Evolutionary conservation across 2,888 invertebrate genomes (phyloP), one percentile per base, ranked within the genome.

Genomic region (Sesia apiformis): DNA sequence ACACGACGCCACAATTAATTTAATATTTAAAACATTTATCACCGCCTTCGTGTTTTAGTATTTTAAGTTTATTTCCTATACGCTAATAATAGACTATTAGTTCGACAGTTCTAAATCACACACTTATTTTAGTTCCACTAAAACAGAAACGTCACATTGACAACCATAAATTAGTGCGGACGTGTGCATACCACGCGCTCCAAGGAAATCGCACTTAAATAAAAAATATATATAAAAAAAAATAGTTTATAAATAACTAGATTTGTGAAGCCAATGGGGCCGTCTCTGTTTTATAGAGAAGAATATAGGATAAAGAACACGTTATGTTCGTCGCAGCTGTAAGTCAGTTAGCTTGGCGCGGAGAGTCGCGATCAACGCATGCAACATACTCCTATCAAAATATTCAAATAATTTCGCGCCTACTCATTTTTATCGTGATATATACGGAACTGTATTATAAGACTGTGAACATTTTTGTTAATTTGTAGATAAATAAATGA

Each of bases 231-330:
- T 38, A 52, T 49, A 54, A 43, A 23, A 52, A n/a, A 55, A 40
- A 49, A 4, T 40, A 62, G 67, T 67, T 64, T 84, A 84, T 79
- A 82, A 84, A 85, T 86, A 87, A 75, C 72, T 74, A 75, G 70
- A 80, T 81, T 80, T 7, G 80, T 81, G 70, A 79, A 80, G 70
- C 79, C 61, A 56, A 76, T 67, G 66, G 66, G 69, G 70, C 65
- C 68, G 68, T 63, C 57, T 69, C 69, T 76, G 72, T 76, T 78
- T 76, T 79, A 76, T 76, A 74, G 76, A 68, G 66, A 70, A 74
- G 72, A 23, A 72, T 72, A 78, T 76, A 75, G 73, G 70, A 74
- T 73, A 70, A 38, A 60, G 60, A 23, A 23, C 23, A 23, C 23
- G 23, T 23, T 23, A 23, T 23, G 23, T 23, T 23, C 23, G 23